phyloP scores from a whole-genome alignment of 1,140 invertebrate genomes.

The Lasioglossum baleicum region DNA sequence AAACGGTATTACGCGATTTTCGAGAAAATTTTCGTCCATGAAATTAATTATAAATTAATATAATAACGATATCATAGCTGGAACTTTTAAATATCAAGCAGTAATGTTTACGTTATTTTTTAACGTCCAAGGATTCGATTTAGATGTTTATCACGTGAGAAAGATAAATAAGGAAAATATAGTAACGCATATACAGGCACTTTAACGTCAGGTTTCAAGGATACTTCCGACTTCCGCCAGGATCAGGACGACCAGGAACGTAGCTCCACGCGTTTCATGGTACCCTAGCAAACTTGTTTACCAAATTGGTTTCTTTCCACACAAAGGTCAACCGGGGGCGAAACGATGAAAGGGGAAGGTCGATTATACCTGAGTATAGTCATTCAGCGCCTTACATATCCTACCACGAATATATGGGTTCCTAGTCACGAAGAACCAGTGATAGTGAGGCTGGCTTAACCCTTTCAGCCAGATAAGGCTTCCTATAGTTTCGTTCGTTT shows the following conservation, averaged over 20 bases:
- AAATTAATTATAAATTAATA: too few species aligned
- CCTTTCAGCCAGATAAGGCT: not conserved
- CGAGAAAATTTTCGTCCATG: too few species aligned
- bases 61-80: too few species aligned
- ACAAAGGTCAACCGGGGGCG: not conserved
- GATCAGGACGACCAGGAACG: constrained; percentile 19
- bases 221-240: not conserved
- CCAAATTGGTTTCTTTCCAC: constrained; percentile 50
- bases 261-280: constrained; percentile 20
- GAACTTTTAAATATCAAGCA: too few species aligned
- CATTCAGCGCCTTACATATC: too few species aligned
- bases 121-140: too few species aligned
- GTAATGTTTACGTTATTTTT: too few species aligned
- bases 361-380: not conserved
- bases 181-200: not conserved
- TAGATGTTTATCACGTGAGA: too few species aligned
- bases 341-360: constrained; percentile 10
- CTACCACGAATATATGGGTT: not conserved
- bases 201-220: not conserved
- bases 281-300: constrained; percentile 54
- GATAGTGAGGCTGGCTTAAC: constrained; percentile 9
- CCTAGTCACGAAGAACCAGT: not conserved
- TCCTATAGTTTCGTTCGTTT: too few species aligned
- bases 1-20: too few species aligned
- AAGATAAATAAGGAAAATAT: not conserved